Percentiles rank a stretch among this genome's conserved stretches.
These are phyloP conservation scores for Siniperca knerii DNA, from an alignment of 2,113 vertebrate species.

Conservation along the genomic window DNA sequence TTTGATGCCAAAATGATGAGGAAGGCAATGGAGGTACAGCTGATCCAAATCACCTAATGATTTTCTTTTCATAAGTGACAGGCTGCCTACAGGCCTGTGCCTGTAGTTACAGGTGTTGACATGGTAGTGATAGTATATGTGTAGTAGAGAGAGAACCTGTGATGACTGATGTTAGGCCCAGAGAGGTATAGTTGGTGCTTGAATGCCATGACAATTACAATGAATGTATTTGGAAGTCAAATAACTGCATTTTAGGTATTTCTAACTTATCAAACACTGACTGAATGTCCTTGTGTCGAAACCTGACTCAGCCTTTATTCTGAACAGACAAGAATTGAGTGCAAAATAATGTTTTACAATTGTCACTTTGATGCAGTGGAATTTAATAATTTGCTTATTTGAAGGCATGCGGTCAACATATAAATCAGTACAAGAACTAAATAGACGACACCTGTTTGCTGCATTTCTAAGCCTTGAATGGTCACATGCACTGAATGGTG, in stretches of 20 bases:
- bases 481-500: not conserved
- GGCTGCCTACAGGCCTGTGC: no score
- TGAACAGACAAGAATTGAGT: not conserved
- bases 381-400: conserved; percentile 1
- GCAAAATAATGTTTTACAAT: not conserved
- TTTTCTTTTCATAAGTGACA: not conserved
- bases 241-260: conserved; percentile 20
- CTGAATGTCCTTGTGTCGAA: conserved; percentile 11
- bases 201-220: not conserved
- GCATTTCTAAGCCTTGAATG: not conserved
- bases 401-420: not conserved
- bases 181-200: not conserved
- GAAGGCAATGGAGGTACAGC: conserved; percentile 93
- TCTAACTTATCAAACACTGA: not conserved
- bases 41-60: not conserved
- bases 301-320: conserved; percentile 10
- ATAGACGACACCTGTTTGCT: not conserved
- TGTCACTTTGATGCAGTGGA: not conserved
- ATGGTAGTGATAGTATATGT: not conserved
- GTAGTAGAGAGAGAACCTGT: not conserved
- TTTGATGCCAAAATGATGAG: conserved; percentile 97
- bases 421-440: not conserved
- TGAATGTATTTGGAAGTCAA: conserved; percentile 42
- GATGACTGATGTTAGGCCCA: not conserved
- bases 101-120: not conserved